Base-by-base conservation (phyloP, 2,888 invertebrate genomes). In the Scaptomyza parva region DNA sequence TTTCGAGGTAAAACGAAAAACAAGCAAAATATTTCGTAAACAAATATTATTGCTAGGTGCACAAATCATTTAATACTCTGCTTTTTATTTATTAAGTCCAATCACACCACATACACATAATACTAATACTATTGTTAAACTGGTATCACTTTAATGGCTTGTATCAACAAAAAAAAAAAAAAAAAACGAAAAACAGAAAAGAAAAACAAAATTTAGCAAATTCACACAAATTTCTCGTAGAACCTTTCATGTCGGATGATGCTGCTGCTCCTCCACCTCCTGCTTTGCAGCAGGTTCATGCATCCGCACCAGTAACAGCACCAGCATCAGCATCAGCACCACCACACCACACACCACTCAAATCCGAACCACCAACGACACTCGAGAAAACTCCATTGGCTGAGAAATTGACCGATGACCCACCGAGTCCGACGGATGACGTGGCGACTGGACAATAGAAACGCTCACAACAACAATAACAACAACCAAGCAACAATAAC, bases 301-400 rank as follows among this genome's bases (percentile, higher is more conserved):
- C 55, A 71, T 59, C 67, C 45, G 62, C 59, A 66, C 48, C 69
- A 53, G 65, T 41, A 62, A 24, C 68, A 55, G 57, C 35, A 69
- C 14, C 70, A 71, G 54, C 50, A 74, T 37, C 72, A 62, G 51
- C 54, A 67, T 52, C 51, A 64, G 63, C 73, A 69, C 60, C 71
- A 76, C 65, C 65, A 81, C 73, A 76, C 63, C 69, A 79, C 43
- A 82, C 69, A 76, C 76, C 69, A 76, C 78, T 71, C 48, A 80
- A 78, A 79, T 79, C 85, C 43, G 86, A 84, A 85, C 85, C 69
- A 71, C 75, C 82, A 83, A 61, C 73, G 61, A 84, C 85, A 82
- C 82, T 78, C 72, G 81, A 81, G 86, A 81, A 86, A 76, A 85
- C 86, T 59, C 74, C 77, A 84, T 83, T 81, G 84, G 81, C 80